Evolutionary conservation across 2,113 vertebrate genomes (phyloP), one percentile per base, ranked within the genome.

Genomic region (Psilopogon haemacephalus): DNA sequence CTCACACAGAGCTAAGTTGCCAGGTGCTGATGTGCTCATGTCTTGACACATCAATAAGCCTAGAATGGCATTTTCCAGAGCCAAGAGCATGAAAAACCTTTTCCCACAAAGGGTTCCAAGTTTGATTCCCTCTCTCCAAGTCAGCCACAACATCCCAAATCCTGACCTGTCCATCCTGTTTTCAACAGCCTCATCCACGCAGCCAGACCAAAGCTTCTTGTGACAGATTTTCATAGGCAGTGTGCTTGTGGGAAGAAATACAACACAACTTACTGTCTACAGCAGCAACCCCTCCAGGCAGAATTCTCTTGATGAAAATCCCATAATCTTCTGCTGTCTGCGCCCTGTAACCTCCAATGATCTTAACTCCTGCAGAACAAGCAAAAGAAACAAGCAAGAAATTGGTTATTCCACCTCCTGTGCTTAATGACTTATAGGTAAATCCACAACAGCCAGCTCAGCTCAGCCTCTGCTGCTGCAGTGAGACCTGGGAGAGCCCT

Each of bases 221-320:
- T 42, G 30, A 48, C 48, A 72, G 48, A 6, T 69, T 86, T 86
- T 77, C 42, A 48, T 33, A 63, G 23, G 26, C 18, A 77, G 5
- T 1, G 1, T 46, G 35, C 40, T 81, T 56, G 33, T 12, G 90
- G 40, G 6, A 62, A 88, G 60, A 69, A 58, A 5, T 4, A 32
- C 26, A 17, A 46, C 70, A 79, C 67, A 55, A 88, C 95, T 67
- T 91, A 99, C 98, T 98, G 23, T 98, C 98, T 86, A 95, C 86
- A 72, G 98, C 98, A 46, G 98, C 98, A 88, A 98, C 70, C 5
- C 98, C 98, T 9, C 98, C 98, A 7, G 97, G 97, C 1, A 98
- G 96, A 93, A 99, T 97, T 79, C 98, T 95, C 94, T 99, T 98
- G 72, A 99, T 97, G 94, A 98, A 99, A 96, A 99, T 97, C 17